Conservation (phyloP, 2,888 invertebrate species). For the Campoplex capitator region DNA sequence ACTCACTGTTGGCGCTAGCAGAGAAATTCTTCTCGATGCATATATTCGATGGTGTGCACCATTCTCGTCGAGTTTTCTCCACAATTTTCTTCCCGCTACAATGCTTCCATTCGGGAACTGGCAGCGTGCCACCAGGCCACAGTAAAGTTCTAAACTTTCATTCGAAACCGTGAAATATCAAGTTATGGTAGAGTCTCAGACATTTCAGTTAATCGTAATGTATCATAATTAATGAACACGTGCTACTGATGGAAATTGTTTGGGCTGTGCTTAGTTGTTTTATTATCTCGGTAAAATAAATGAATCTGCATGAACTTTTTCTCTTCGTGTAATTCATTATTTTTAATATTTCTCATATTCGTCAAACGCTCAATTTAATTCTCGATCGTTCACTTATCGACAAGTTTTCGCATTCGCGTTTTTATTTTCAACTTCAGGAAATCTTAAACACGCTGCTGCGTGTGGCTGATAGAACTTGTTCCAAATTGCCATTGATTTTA, state of each 20-base stretch:
- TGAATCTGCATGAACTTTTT: background rate
- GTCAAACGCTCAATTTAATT: background rate
- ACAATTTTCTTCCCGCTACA: slow-evolving; percentile 58
- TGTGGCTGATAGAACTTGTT: slow-evolving; percentile 12
- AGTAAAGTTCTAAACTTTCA: slow-evolving; percentile 15
- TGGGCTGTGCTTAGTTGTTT: background rate
- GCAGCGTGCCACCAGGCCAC: slow-evolving; percentile 21
- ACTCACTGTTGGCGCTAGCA: slow-evolving; percentile 30
- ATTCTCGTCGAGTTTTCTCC: slow-evolving; percentile 46
- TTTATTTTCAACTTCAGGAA: slow-evolving; percentile 5
- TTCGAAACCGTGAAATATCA: slow-evolving; percentile 3
- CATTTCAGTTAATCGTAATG: slow-evolving; percentile 22
- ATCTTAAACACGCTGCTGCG: background rate
- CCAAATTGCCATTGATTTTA: slow-evolving; percentile 52
- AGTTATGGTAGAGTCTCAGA: background rate
- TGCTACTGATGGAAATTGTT: background rate
- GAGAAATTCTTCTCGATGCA: slow-evolving; percentile 60
- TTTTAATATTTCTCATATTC: background rate
- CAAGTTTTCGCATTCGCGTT: background rate
- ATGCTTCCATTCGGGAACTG: slow-evolving; percentile 48
- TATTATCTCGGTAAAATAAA: background rate
- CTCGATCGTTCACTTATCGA: background rate
- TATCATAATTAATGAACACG: slow-evolving; percentile 23
- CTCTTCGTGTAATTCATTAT: background rate
- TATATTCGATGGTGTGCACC: slow-evolving; percentile 29